Percentiles rank a stretch among this genome's conserved stretches.
These are phyloP conservation scores for Lucifuga dentata DNA, from an alignment of 2,113 vertebrate genomes.

Conservation along the genomic window DNA sequence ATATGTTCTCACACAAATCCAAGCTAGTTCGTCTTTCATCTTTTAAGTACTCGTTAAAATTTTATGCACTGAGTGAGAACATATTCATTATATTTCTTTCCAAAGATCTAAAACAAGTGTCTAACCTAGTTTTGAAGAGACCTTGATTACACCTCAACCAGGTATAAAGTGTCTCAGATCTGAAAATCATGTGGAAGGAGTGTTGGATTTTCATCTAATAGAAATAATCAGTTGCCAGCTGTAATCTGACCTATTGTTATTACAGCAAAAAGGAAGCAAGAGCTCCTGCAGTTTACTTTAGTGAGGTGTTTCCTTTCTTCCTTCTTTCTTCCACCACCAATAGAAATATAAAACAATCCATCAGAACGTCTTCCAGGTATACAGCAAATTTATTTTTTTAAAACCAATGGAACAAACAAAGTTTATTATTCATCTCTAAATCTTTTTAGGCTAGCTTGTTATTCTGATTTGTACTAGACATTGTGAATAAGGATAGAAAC, in stretches of 20 bases:
- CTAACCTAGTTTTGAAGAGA: too few species aligned
- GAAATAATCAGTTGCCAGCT: not conserved
- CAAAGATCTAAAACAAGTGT: too few species aligned
- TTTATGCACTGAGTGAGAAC: too few species aligned
- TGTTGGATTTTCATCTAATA: not conserved
- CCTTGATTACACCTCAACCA: too few species aligned
- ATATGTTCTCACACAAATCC: too few species aligned
- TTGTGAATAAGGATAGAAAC: conserved; percentile 93
- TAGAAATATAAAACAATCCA: conserved; percentile 62
- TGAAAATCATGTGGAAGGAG: not conserved
- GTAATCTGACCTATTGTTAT: not conserved
- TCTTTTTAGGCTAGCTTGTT: conserved; percentile 92
- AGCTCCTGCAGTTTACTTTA: conserved; percentile 71
- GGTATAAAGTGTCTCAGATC: not conserved
- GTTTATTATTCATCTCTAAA: conserved; percentile 84
- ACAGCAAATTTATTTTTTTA: conserved; percentile 91
- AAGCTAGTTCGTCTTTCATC: too few species aligned
- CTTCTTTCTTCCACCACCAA: conserved; percentile 37
- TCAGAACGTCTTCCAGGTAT: conserved; percentile 82
- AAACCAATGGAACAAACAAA: conserved; percentile 80
- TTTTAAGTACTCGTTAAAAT: too few species aligned
- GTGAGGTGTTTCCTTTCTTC: conserved; percentile 50
- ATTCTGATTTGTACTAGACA: conserved; percentile 92
- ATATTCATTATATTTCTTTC: too few species aligned
- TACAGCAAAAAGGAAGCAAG: conserved; percentile 26